These are phyloP conservation scores for Dolichoris vasculosae DNA, from an alignment of 1,140 invertebrate genomes.

Conservation along the genomic window DNA sequence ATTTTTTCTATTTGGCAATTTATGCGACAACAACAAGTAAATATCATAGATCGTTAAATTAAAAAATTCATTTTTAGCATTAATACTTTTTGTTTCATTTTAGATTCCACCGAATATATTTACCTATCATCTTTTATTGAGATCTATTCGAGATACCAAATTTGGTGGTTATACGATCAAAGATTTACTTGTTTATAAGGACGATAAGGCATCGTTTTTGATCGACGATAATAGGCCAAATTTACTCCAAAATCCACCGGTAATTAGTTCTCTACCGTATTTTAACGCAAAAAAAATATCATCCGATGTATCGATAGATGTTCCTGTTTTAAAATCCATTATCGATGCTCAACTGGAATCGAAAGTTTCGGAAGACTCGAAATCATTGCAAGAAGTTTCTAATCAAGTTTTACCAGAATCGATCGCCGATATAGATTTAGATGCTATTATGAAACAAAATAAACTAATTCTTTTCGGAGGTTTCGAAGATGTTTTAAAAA, in stretches of 20 bases:
- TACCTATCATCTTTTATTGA: constrained; percentile 88
- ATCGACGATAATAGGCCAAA: constrained; percentile 57
- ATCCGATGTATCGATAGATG: constrained; percentile 6
- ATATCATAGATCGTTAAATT: background rate
- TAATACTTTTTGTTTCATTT: constrained; percentile 66
- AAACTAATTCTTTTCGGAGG: constrained; percentile 89
- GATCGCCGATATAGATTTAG: constrained; percentile 52
- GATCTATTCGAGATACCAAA: constrained; percentile 85
- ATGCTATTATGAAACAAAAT: constrained; percentile 72
- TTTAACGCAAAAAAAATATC: constrained; percentile 37
- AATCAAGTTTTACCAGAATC: background rate
- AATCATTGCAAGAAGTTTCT: background rate
- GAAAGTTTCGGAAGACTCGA: background rate
- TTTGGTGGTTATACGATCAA: constrained; percentile 81
- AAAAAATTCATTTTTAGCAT: background rate
- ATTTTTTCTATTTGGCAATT: constrained; percentile 89
- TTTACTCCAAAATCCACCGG: constrained; percentile 63
- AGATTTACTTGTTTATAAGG: constrained; percentile 65
- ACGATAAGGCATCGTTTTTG: constrained; percentile 44
- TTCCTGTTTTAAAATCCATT: background rate
- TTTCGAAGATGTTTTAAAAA: constrained; percentile 80
- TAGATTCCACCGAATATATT: constrained; percentile 81
- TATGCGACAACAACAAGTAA: constrained; percentile 74
- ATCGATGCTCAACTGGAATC: background rate
- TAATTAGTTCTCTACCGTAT: constrained; percentile 53